phyloP scores from a whole-genome alignment of 2,888 invertebrate species.

The Protula sp. region DNA sequence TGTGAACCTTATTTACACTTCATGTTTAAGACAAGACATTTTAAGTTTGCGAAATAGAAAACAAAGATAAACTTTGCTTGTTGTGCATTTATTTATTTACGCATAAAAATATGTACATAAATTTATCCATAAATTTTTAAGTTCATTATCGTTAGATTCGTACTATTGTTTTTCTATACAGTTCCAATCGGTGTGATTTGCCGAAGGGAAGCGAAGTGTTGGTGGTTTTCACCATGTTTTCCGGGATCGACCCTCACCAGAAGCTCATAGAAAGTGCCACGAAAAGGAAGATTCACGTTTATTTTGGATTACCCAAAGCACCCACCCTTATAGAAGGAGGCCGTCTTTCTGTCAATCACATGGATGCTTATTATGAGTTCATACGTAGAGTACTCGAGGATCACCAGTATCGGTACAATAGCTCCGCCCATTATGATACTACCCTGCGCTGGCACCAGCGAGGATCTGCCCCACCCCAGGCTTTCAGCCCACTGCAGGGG shows the following conservation, averaged over 20 bases:
- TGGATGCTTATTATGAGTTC: background rate
- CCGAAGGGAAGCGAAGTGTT: slow-evolving; percentile 25
- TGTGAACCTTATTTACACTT: background rate
- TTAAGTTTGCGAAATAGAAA: too few relatives aligned
- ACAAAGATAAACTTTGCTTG: too few relatives aligned
- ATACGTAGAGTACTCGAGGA: background rate
- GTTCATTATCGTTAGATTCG: too few relatives aligned
- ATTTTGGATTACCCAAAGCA: slow-evolving; percentile 30
- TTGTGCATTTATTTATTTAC: too few relatives aligned
- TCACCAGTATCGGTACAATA: background rate
- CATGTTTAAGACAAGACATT: too few relatives aligned
- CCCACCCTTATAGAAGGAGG: slow-evolving; percentile 1
- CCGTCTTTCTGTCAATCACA: background rate
- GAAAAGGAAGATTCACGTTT: slow-evolving; percentile 29
- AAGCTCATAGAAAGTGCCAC: slow-evolving; percentile 29
- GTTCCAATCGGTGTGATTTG: slow-evolving; percentile 17
- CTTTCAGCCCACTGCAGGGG: background rate
- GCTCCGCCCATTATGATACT: background rate
- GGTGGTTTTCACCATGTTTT: slow-evolving; percentile 33
- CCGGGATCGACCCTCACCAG: slow-evolving; percentile 34
- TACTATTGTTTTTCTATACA: background rate
- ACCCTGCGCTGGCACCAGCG: background rate
- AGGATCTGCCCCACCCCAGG: background rate
- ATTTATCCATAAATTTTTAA: too few relatives aligned
- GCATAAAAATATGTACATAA: too few relatives aligned